phyloP scores from a whole-genome alignment of 1,140 invertebrate genomes.

The Carcinoscorpius rotundicauda region DNA sequence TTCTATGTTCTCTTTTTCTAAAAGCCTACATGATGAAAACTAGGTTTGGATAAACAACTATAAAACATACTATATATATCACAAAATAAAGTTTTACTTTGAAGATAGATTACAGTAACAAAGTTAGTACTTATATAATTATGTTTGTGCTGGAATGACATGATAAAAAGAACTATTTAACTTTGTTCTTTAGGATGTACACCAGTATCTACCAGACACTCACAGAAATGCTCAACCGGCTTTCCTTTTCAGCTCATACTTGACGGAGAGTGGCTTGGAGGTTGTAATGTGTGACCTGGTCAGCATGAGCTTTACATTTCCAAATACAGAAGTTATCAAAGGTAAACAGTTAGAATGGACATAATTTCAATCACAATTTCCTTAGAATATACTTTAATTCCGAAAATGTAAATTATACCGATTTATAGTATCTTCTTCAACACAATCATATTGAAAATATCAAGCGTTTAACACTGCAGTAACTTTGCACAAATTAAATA shows the following conservation, averaged over 20 bases:
- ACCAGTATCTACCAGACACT: conserved; percentile 49
- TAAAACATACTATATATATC: neutral
- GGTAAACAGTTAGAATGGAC: conserved; percentile 19
- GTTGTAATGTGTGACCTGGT: conserved; percentile 48
- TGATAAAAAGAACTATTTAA: no score
- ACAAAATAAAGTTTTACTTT: neutral
- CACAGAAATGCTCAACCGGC: conserved; percentile 49
- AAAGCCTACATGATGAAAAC: neutral
- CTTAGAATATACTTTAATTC: neutral
- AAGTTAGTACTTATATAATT: neutral
- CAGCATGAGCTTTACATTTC: conserved; percentile 48
- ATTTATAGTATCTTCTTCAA: conserved; percentile 7
- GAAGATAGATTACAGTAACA: neutral
- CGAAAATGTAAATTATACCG: neutral
- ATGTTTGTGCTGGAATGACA: no score
- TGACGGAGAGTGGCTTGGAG: conserved; percentile 51
- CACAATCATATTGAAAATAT: conserved; percentile 2
- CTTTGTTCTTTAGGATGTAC: conserved; percentile 36
- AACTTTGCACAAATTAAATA: conserved; percentile 16
- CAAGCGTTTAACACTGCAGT: conserved; percentile 19
- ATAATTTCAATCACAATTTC: no score
- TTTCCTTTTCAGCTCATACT: conserved; percentile 43
- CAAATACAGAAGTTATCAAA: conserved; percentile 37
- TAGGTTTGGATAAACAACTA: conserved; percentile 1
- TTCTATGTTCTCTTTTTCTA: no score